Percentiles rank a stretch among this genome's conserved stretches.
Evolutionary conservation across 2,888 invertebrate genomes (phyloP).

Genomic region (Machimus rusticus): DNA sequence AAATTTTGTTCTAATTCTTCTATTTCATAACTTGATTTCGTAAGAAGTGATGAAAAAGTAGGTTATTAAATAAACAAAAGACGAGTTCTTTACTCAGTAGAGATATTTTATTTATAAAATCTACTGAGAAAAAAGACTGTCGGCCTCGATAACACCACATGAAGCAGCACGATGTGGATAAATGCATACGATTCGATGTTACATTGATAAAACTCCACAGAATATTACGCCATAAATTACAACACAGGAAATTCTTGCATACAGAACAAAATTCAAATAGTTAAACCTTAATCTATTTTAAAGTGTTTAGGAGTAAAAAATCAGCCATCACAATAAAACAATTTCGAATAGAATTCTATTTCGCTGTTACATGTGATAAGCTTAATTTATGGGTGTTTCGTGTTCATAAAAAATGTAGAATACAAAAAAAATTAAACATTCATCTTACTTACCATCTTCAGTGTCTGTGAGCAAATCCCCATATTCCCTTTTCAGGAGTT

Average conservation of each 20-base stretch:
- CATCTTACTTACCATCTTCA: constrained; percentile 76
- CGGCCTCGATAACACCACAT: no score
- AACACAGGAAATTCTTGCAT: neutral
- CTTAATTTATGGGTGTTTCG: neutral
- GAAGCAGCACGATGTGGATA: neutral
- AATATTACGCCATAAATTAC: neutral
- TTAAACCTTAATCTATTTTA: no score
- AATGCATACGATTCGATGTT: neutral
- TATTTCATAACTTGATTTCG: no score
- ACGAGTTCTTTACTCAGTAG: neutral
- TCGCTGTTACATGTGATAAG: neutral
- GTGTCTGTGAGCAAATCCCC: constrained; percentile 81
- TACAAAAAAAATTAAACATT: neutral
- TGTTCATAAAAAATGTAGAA: neutral
- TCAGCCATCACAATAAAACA: no score
- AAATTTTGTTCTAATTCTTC: no score
- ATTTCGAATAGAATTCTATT: neutral
- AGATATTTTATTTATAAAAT: neutral
- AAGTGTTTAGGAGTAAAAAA: no score
- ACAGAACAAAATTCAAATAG: neutral
- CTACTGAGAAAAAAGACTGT: neutral
- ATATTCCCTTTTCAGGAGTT: constrained; percentile 92
- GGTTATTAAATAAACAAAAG: no score
- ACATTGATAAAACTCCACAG: neutral
- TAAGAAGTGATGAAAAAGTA: neutral